Evolutionary conservation across 1,140 invertebrate species (phyloP), one percentile per base, ranked within the genome.

Genomic region (Drosophila nasuta): DNA sequence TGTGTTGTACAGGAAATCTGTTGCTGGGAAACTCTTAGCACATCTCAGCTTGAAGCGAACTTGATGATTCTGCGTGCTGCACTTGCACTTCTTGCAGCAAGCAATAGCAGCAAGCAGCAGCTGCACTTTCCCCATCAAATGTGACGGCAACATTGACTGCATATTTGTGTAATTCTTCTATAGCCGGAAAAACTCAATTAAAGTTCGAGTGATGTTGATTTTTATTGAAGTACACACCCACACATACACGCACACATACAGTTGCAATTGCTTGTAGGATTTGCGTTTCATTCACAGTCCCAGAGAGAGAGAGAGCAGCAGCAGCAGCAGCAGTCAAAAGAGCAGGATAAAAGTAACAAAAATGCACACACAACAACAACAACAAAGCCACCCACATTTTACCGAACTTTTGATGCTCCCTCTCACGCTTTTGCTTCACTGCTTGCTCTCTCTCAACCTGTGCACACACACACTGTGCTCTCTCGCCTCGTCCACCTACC

Each of bases 111-210:
- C 59, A 64, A 25, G 45, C 45, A 15, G 58, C 57, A 54, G 49
- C 54, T 72, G 69, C 59, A 64, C 15, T 57, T 59, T 35, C 15
- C 15, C 20, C 11, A 13, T 1, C 49, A 45, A n/a, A 38, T 13
- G 41, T n/a, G 5, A 43, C 45, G 43, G 1, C 7, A 20, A n/a
- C 59, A 41, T 20, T 28, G 48, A 20, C 62, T 35, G 57, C 52
- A 72, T 76, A 64, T 75, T 71, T 75, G 67, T 71, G 73, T 65
- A 65, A 71, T 75, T 71, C 59, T 74, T 72, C 54, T 69, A 79
- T 66, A 64, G 76, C 82, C 85, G 83, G 83, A 88, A 88, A 85
- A 89, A 75, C 77, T 88, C 85, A 88, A 88, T 88, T 88, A 89
- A 88, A 75, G 73, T 65, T 82, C 45, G 69, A 79, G 77, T 77